Conservation (phyloP, 2,888 invertebrate genomes). For the Campopleginae sp. region DNA sequence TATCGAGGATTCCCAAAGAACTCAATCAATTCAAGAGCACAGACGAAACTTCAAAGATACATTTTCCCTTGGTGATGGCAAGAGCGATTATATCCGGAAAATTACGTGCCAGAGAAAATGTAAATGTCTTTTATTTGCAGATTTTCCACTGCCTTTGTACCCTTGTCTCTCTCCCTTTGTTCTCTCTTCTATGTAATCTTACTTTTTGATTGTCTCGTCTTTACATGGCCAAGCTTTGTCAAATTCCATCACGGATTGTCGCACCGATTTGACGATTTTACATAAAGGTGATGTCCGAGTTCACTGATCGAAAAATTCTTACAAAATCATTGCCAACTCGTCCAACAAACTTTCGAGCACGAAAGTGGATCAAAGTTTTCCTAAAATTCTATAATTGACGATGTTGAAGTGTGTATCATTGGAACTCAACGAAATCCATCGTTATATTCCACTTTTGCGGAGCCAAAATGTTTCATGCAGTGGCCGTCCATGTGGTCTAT, state of each 20-base stretch:
- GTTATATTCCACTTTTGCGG: no score
- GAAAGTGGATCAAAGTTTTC: not conserved
- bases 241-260: conserved; percentile 1
- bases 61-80: conserved; percentile 20
- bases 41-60: conserved; percentile 42
- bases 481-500: no score
- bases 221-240: not conserved
- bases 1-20: not conserved
- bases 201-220: conserved; percentile 11
- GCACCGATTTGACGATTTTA: not conserved
- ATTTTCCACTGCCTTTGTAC: not conserved
- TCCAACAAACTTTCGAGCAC: not conserved
- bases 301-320: not conserved
- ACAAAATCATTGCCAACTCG: not conserved
- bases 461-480: no score
- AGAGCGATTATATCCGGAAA: not conserved
- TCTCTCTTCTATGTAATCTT: conserved; percentile 5
- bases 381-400: not conserved
- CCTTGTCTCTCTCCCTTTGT: no score
- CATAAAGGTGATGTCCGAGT: not conserved
- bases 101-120: conserved; percentile 27
- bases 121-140: not conserved
- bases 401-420: no score
- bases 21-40: conserved; percentile 36
- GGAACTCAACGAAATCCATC: no score